Percentiles rank a stretch among this genome's conserved stretches.
These are phyloP conservation scores for Ips nitidus DNA, from an alignment of 1,140 invertebrate species.

Conservation along the genomic window DNA sequence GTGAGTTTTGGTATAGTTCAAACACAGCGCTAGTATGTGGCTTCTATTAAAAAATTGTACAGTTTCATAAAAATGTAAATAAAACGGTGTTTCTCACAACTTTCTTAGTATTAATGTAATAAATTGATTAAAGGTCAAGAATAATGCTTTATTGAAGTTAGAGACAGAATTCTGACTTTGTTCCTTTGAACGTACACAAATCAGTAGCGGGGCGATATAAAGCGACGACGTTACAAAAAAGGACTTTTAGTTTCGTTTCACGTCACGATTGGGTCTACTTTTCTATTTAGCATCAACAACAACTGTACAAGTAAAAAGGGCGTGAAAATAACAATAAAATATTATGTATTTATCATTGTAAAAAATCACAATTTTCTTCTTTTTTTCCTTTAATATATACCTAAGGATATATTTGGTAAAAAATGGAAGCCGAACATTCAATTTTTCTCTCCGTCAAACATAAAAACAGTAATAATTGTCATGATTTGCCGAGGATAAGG, in stretches of 20 bases:
- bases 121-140: no score
- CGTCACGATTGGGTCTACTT: slow-evolving; percentile 19
- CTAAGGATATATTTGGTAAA: slow-evolving; percentile 17
- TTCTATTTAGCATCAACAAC: slow-evolving; percentile 47
- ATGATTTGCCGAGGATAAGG: slow-evolving; percentile 38
- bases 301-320: slow-evolving; percentile 44
- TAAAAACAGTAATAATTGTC: slow-evolving; percentile 41
- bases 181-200: neutral
- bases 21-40: no score
- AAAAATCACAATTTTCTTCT: slow-evolving; percentile 43
- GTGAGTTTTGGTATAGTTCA: no score
- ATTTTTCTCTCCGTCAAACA: slow-evolving; percentile 24
- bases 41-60: no score
- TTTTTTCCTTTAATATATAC: slow-evolving; percentile 17
- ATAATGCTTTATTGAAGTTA: no score
- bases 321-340: slow-evolving; percentile 34
- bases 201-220: neutral
- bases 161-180: no score
- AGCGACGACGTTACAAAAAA: slow-evolving; percentile 38
- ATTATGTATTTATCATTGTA: slow-evolving; percentile 22
- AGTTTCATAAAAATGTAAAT: no score
- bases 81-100: no score
- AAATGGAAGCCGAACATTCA: slow-evolving; percentile 48
- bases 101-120: no score
- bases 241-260: slow-evolving; percentile 20